Conservation (phyloP, 2,797 vertebrate genomes). For the Scyliorhinus canicula region DNA sequence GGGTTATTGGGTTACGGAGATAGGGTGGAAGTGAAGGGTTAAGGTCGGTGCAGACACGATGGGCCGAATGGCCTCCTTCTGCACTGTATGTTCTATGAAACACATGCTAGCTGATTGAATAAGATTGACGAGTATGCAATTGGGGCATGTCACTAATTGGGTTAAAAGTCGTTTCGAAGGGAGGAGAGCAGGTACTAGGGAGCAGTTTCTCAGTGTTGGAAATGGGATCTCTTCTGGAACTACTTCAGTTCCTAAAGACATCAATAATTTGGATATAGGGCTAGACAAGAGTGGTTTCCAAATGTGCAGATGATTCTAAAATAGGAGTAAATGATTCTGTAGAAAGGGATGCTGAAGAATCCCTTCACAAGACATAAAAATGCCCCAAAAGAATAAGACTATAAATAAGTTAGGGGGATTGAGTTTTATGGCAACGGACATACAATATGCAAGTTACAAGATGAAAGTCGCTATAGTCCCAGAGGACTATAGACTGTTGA, state of each 20-base stretch:
- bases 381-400: not conserved
- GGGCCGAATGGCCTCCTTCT: no score
- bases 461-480: no score
- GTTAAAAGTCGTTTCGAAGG: not conserved
- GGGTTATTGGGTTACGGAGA: no score
- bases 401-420: not conserved
- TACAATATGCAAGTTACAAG: no score
- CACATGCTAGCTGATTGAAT: not conserved
- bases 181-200: not conserved
- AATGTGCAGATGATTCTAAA: not conserved
- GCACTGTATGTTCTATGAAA: no score
- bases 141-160: not conserved
- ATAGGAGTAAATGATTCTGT: not conserved
- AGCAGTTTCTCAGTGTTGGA: not conserved
- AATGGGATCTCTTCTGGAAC: not conserved
- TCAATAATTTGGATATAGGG: not conserved
- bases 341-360: not conserved
- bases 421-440: not conserved
- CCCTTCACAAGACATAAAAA: not conserved
- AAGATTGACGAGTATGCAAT: not conserved
- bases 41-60: no score
- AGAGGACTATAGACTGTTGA: no score
- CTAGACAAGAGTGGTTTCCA: not conserved
- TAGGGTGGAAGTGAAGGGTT: no score
- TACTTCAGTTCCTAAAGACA: not conserved